Conservation (phyloP, 2,797 vertebrate genomes). For the Caiman crocodilus region DNA sequence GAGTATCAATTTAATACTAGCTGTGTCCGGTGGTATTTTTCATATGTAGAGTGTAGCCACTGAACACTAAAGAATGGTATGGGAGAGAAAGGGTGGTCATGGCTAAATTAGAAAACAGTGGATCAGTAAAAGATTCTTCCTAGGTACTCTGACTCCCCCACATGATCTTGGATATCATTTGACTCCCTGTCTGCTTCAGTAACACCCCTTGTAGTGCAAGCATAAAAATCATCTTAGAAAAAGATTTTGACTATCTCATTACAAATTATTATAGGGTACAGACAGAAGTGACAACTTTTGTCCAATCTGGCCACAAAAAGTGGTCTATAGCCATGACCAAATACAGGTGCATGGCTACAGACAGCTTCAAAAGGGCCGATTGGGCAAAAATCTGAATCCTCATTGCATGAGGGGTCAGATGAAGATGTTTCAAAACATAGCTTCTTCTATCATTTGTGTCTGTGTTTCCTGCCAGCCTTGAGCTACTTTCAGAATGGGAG, state of each 20-base stretch:
- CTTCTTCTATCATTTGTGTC: too few species aligned
- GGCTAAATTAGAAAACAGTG: neutral
- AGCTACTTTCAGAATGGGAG: too few species aligned
- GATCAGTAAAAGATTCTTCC: neutral
- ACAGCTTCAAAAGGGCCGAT: too few species aligned
- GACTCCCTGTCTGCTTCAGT: neutral
- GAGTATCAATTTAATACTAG: neutral
- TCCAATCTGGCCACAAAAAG: too few species aligned
- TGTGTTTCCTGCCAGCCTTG: too few species aligned
- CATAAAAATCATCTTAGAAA: neutral
- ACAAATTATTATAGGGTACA: neutral
- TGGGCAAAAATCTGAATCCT: too few species aligned
- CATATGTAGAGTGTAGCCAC: fast-evolving
- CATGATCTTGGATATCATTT: neutral
- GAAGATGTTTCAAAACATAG: too few species aligned
- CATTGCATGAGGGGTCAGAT: too few species aligned
- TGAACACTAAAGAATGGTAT: too few species aligned
- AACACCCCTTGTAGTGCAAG: neutral
- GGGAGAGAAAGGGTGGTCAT: fast-evolving
- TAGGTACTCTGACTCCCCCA: neutral
- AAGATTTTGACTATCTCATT: neutral
- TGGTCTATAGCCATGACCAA: too few species aligned
- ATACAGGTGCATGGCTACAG: too few species aligned
- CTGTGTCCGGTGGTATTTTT: neutral
- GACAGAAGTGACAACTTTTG: too few species aligned